These are phyloP conservation scores for Homarus americanus DNA, from an alignment of 1,140 invertebrate species.

Conservation along the genomic window DNA sequence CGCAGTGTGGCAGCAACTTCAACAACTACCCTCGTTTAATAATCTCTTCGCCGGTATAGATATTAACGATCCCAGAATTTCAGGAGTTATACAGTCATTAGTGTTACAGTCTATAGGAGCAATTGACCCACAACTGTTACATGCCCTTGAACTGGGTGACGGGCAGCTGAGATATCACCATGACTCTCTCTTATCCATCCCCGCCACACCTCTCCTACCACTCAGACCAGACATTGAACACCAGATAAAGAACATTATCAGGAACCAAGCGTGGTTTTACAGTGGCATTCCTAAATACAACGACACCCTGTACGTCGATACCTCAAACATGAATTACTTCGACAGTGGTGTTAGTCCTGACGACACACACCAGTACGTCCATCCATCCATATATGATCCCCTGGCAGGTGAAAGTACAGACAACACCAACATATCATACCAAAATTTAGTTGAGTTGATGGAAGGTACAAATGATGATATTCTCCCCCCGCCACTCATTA, in stretches of 20 bases:
- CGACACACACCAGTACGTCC: not conserved
- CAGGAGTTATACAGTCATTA: not conserved
- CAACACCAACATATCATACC: not conserved
- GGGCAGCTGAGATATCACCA: not conserved
- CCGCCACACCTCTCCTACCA: not conserved
- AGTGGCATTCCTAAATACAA: not conserved
- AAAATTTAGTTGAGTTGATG: not conserved
- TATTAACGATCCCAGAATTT: not conserved
- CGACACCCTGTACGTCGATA: not conserved
- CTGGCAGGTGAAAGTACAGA: not conserved
- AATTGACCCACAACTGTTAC: conserved; percentile 19
- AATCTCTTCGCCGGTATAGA: conserved; percentile 24
- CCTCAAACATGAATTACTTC: not conserved
- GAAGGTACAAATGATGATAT: not conserved
- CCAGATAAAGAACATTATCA: not conserved
- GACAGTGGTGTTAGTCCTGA: not conserved
- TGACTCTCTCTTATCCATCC: not conserved
- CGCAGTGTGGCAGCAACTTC: conserved; percentile 9
- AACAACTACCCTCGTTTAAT: not conserved
- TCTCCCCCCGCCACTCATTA: not conserved
- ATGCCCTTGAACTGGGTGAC: not conserved
- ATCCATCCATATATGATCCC: not conserved
- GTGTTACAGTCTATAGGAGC: not conserved
- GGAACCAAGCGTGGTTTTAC: not conserved
- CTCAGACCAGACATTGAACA: not conserved